Percentiles rank a stretch among this genome's conserved stretches.
Evolutionary conservation across 2,113 vertebrate genomes (phyloP).

Genomic region (Ammodytes dubius): DNA sequence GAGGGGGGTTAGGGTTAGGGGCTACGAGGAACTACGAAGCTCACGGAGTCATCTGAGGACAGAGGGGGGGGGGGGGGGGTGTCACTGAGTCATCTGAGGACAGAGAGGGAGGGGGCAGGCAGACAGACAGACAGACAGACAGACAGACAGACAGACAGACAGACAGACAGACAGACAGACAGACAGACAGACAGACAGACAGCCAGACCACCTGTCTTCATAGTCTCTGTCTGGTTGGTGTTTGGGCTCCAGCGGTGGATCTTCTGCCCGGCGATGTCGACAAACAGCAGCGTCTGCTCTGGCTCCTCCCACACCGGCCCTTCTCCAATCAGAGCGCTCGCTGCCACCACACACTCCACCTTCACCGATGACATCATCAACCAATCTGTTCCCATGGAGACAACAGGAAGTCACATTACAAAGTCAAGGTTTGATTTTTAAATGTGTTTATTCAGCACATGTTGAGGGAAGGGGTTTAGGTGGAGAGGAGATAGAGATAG

Average conservation of each 20-base stretch:
- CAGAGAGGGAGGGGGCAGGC: no score
- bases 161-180: background rate
- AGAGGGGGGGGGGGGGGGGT: no score
- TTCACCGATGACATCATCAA: constrained; percentile 88
- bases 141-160: background rate
- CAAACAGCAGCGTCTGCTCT: constrained; percentile 86
- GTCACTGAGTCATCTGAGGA: no score
- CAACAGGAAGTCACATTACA: background rate
- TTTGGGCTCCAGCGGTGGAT: constrained; percentile 88
- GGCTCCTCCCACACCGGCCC: constrained; percentile 93
- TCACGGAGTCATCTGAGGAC: no score
- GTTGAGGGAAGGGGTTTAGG: no score
- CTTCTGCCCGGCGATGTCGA: constrained; percentile 88
- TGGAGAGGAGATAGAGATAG: no score
- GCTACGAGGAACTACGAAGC: no score
- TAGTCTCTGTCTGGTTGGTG: constrained; percentile 78
- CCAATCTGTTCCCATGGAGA: constrained; percentile 14
- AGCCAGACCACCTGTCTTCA: constrained; percentile 86
- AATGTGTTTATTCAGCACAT: no score
- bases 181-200: background rate
- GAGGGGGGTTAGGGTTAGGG: no score
- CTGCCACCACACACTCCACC: constrained; percentile 85
- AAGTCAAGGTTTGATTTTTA: no score
- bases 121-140: background rate
- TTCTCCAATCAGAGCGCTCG: constrained; percentile 85